Evolutionary conservation across 2,113 vertebrate genomes (phyloP), one percentile per base, ranked within the genome.

Genomic region (Barbus barbus): DNA sequence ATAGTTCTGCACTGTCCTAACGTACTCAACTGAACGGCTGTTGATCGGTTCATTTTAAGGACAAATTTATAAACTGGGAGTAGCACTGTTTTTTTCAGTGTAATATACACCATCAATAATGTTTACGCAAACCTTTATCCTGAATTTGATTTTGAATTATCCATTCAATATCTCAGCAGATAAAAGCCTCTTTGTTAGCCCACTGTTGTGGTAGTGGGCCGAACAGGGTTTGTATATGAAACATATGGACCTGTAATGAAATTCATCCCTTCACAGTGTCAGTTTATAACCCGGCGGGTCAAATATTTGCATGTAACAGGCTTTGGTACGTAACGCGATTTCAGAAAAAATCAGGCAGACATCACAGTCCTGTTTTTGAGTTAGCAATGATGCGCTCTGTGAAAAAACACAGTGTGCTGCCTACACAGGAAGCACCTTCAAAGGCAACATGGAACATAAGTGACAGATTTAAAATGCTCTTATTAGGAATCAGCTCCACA

Each of bases 161-260:
- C 31, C 2, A 53, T 7, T 33, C 44, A 1, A 79, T 24, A 71
- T 0, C n/a, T 48, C 24, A 1, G 3, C 7, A 48, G 71, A 74
- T 28, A 36, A 77, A 60, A 61, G 36, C 2, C 46, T 46, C 82
- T 65, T 78, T 77, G 78, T 77, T 74, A 24, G 36, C 26, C 16
- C 14, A 46, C 36, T 33, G 73, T 38, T 63, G 60, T 38, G 60
- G 74, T 53, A 28, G 41, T 67, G 41, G 58, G 46, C 28, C 53
- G 82, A 48, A 60, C 73, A 51, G 48, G 14, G 33, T 73, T 24
- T 78, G 56, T 85, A 85, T 82, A 71, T 73, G 60, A 87, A 87
- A 76, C 79, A 85, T 65, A 85, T 87, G 86, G 74, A 28, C 9
- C 46, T 38, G 53, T 87, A 78, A 85, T 82, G 83, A 78, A 78